These are phyloP conservation scores for Cryptoblepharus egeriae DNA, from an alignment of 2,797 vertebrate species.

Conservation along the genomic window DNA sequence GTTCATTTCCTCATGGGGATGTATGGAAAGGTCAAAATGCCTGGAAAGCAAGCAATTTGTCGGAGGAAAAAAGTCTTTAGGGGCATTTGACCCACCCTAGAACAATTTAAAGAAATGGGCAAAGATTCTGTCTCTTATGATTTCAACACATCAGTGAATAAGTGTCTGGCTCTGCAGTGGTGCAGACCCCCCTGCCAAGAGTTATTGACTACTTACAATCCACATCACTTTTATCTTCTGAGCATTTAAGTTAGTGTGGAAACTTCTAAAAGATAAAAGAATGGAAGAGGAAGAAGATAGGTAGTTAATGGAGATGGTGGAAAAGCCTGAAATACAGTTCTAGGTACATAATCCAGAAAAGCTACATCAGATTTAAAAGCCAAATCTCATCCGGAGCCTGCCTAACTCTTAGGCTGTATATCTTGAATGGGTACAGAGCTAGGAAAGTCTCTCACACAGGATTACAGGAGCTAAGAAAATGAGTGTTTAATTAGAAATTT, in stretches of 20 bases:
- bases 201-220: background rate
- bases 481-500: slow-evolving; percentile 24
- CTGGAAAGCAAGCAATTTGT: background rate
- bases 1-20: background rate
- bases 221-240: too few species aligned
- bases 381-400: slow-evolving; percentile 1
- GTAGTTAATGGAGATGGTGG: slow-evolving; percentile 1
- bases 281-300: background rate
- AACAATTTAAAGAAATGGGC: too few species aligned
- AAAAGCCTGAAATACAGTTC: background rate
- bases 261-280: background rate
- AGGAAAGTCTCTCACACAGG: slow-evolving; percentile 18
- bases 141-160: background rate
- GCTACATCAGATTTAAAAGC: slow-evolving; percentile 4
- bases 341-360: background rate
- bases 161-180: background rate
- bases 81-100: background rate
- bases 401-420: background rate
- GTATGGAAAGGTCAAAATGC: background rate
- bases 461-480: background rate
- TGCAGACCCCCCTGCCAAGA: background rate
- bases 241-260: background rate
- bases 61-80: background rate
- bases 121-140: background rate
- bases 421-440: background rate